Conservation (phyloP, 2,797 vertebrate genomes). For the Bovichtus diacanthus region DNA sequence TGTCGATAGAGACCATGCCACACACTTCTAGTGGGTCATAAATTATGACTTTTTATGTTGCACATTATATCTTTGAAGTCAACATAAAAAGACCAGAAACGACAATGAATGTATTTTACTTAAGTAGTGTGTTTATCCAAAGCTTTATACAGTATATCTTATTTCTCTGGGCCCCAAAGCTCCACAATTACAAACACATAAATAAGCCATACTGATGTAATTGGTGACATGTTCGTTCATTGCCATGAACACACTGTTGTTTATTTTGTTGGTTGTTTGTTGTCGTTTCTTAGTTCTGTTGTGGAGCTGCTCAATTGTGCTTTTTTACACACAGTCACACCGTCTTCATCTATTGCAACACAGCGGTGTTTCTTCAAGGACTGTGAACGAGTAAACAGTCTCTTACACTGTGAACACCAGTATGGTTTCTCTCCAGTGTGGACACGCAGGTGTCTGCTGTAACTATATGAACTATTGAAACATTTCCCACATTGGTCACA, state of each 20-base stretch:
- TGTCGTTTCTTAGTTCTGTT: background rate
- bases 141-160: background rate
- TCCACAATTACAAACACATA: background rate
- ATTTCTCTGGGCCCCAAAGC: background rate
- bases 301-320: slow-evolving; percentile 3
- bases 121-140: background rate
- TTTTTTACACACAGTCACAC: background rate
- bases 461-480: slow-evolving; percentile 51
- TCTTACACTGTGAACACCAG: slow-evolving; percentile 56
- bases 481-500: slow-evolving; percentile 56
- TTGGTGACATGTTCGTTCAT: background rate
- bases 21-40: too few species aligned
- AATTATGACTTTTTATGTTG: too few species aligned
- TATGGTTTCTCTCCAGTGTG: slow-evolving; percentile 61
- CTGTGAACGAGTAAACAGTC: slow-evolving; percentile 43
- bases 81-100: background rate
- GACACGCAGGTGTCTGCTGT: slow-evolving; percentile 47
- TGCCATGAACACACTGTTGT: background rate
- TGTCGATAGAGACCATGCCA: too few species aligned
- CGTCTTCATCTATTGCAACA: slow-evolving; percentile 20
- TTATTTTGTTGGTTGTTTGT: background rate
- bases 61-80: too few species aligned
- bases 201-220: background rate
- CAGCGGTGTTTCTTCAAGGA: slow-evolving; percentile 57
- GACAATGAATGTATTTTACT: background rate